Evolutionary conservation across 2,113 vertebrate species (phyloP).

Genomic region (Poeciliopsis retropinna): DNA sequence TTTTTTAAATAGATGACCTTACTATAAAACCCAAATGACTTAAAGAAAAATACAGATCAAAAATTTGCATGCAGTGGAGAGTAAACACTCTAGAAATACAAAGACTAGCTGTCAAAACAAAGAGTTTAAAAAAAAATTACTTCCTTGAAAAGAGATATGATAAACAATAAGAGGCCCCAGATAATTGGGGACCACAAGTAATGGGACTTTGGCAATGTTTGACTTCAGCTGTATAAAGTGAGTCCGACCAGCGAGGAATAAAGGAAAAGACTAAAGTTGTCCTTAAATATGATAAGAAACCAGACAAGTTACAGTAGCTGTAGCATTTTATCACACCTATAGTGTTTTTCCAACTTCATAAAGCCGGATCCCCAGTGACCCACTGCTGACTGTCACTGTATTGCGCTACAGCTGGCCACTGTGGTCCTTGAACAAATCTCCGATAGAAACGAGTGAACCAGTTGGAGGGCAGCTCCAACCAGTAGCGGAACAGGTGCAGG

Average conservation of each 20-base stretch:
- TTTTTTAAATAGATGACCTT: too few relatives aligned
- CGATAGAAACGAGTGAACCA: neutral
- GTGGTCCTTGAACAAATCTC: neutral
- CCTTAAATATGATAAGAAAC: neutral
- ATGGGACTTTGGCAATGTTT: too few relatives aligned
- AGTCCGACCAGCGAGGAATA: neutral
- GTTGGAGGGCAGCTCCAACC: neutral
- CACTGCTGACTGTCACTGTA: neutral
- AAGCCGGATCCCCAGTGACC: neutral
- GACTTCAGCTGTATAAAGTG: too few relatives aligned
- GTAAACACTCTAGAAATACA: too few relatives aligned
- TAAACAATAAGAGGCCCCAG: too few relatives aligned
- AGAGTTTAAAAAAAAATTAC: too few relatives aligned
- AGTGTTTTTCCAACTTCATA: neutral
- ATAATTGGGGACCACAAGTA: too few relatives aligned
- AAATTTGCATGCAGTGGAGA: too few relatives aligned
- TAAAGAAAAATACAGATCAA: too few relatives aligned
- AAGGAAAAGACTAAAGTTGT: neutral
- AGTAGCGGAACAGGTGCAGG: neutral
- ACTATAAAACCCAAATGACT: too few relatives aligned
- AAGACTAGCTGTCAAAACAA: too few relatives aligned
- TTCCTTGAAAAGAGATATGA: too few relatives aligned
- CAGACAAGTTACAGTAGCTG: neutral
- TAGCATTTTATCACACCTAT: neutral
- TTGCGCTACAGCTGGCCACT: neutral